Percentiles rank a stretch among this genome's conserved stretches.
Evolutionary conservation across 2,113 vertebrate species (phyloP).

Genomic region (Macrotus californicus): DNA sequence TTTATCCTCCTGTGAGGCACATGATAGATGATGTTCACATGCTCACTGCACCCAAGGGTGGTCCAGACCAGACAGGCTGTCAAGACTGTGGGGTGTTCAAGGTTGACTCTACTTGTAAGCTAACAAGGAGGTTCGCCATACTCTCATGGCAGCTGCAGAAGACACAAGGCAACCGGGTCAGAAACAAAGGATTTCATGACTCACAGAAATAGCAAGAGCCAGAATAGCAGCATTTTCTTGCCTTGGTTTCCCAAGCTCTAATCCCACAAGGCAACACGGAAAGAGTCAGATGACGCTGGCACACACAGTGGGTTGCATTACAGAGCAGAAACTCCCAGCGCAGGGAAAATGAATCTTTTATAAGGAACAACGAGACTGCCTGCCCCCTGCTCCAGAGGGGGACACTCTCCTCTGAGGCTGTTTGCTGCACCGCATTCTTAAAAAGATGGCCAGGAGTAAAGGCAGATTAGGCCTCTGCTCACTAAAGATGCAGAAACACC

Average conservation of each 20-base stretch:
- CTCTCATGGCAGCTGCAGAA: not conserved
- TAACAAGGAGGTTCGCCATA: fast-evolving
- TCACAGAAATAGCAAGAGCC: not conserved
- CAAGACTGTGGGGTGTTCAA: not conserved
- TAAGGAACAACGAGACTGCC: not conserved
- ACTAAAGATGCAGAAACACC: not conserved
- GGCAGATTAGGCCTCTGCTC: not conserved
- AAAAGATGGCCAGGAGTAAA: not conserved
- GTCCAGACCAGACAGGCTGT: not conserved
- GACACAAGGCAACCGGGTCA: not conserved
- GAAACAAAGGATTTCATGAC: not conserved
- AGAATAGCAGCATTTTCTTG: not conserved
- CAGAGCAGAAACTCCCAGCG: not conserved
- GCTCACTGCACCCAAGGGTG: not conserved
- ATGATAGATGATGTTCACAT: fast-evolving
- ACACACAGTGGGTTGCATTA: fast-evolving
- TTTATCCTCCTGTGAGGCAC: not conserved
- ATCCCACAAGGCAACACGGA: not conserved
- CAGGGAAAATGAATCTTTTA: not conserved
- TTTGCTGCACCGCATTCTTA: not conserved
- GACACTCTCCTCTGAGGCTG: not conserved
- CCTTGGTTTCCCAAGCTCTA: not conserved
- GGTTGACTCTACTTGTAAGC: not conserved
- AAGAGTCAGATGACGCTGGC: not conserved
- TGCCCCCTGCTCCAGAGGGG: not conserved